phyloP scores from a whole-genome alignment of 2,888 invertebrate species.

The Cephus pygmeus region DNA sequence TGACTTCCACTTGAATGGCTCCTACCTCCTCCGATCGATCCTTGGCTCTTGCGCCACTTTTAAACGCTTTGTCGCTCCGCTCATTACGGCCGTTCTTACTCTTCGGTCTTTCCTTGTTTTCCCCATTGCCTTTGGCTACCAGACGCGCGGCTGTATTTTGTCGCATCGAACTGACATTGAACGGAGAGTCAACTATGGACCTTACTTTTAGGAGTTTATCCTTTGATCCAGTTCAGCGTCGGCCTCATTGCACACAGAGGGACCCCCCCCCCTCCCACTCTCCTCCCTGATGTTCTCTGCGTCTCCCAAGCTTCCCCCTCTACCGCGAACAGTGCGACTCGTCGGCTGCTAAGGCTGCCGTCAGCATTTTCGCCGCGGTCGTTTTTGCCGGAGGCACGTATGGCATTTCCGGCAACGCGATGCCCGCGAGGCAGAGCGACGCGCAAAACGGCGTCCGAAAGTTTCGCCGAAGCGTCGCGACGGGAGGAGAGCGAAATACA shows the following conservation, averaged over 20 bases:
- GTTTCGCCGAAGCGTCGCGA: background rate
- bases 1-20: background rate
- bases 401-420: conserved; percentile 62
- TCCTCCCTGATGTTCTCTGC: background rate
- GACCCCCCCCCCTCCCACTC: background rate
- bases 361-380: background rate
- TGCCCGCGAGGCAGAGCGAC: conserved; percentile 23
- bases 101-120: background rate
- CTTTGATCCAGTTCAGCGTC: background rate
- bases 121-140: background rate
- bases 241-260: background rate
- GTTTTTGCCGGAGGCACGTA: conserved; percentile 26
- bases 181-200: background rate
- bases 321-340: background rate
- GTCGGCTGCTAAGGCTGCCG: background rate
- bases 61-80: background rate
- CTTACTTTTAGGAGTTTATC: background rate
- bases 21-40: background rate
- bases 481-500: background rate
- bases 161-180: background rate
- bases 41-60: background rate
- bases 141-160: background rate
- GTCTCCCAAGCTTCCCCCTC: background rate
- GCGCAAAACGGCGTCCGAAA: background rate
- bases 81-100: background rate